Evolutionary conservation across 2,113 vertebrate species (phyloP).

Genomic region (Centropus unirufus): DNA sequence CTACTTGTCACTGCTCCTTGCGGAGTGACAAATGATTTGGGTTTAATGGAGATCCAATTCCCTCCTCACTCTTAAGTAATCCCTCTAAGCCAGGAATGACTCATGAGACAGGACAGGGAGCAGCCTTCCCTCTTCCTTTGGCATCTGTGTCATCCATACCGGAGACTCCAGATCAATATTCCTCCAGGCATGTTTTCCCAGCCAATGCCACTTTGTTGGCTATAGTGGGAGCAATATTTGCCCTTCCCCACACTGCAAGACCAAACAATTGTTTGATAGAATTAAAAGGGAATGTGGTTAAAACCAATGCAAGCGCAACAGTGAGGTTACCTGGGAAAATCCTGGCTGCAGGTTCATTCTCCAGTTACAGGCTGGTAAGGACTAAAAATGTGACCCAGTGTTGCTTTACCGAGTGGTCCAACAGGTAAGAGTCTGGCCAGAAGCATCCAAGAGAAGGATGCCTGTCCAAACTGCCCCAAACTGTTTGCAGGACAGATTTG

Average conservation of each 20-base stretch:
- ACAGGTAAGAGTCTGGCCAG: not conserved
- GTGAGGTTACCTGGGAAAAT: slow-evolving; percentile 59
- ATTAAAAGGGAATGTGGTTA: slow-evolving; percentile 65
- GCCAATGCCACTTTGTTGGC: not conserved
- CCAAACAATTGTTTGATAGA: not conserved
- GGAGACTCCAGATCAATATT: not conserved
- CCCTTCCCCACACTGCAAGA: slow-evolving; percentile 11
- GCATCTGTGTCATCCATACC: not conserved
- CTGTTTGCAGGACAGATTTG: not conserved
- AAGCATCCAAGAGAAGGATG: not conserved
- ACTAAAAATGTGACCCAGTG: not conserved
- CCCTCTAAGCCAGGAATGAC: not conserved
- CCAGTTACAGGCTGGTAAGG: not conserved
- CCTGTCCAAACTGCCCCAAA: not conserved
- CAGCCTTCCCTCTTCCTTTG: not conserved
- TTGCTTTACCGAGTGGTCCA: not conserved
- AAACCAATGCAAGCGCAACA: slow-evolving; percentile 42
- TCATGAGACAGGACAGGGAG: not conserved
- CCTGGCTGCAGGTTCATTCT: not conserved
- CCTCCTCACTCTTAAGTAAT: not conserved
- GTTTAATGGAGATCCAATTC: not conserved
- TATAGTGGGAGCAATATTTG: slow-evolving; percentile 29
- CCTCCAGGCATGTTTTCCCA: not conserved
- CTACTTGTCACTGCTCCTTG: not conserved
- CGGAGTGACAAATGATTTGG: not conserved